Conservation (phyloP, 2,113 vertebrate genomes). For the Ciconia boyciana region DNA sequence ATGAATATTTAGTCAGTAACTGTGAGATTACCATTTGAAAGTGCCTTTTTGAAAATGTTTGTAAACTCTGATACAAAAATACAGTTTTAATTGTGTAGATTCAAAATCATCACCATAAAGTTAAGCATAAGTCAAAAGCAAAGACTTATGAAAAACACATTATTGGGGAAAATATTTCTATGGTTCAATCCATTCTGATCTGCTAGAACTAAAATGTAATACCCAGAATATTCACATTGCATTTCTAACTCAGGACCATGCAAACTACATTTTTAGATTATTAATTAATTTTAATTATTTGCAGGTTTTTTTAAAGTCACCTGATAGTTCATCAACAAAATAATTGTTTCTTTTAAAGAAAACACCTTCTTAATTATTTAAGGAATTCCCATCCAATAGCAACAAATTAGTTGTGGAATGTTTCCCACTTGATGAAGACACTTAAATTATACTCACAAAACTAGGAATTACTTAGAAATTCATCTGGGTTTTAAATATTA, state of each 20-base stretch:
- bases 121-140: background rate
- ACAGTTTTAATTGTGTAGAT: background rate
- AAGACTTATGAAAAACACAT: background rate
- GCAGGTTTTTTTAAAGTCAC: background rate
- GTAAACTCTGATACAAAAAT: background rate
- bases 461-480: background rate
- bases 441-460: background rate
- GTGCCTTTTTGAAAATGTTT: background rate
- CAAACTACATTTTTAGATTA: background rate
- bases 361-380: background rate
- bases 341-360: background rate
- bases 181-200: background rate
- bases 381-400: background rate
- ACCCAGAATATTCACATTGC: background rate
- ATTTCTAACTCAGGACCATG: rapidly evolving
- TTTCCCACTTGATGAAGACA: background rate
- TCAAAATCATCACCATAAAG: background rate
- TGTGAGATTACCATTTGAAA: background rate
- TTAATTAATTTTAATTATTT: background rate
- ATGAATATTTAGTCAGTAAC: background rate
- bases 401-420: background rate
- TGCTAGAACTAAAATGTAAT: background rate
- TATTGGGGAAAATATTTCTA: background rate
- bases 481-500: background rate
- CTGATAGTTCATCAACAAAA: background rate